A percentile compares a stretch with the other conserved stretches of the same genome.
phyloP scores from a whole-genome alignment of 2,113 vertebrate genomes.

The Porphyrio hochstetteri region DNA sequence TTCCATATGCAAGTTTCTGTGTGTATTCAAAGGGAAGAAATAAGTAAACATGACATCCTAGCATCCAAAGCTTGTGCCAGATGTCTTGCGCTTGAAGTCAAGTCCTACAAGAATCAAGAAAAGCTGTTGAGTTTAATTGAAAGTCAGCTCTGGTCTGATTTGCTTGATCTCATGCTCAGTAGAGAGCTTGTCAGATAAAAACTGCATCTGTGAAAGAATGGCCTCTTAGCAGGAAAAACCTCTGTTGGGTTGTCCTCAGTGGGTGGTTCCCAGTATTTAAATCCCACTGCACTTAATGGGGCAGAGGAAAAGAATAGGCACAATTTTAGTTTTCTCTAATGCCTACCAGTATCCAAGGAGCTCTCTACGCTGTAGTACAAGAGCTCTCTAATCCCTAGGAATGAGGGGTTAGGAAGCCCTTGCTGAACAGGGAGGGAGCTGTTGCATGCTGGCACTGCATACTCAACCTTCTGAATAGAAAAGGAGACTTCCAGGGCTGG shows the following conservation, averaged over 20 bases:
- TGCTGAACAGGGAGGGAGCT: not conserved
- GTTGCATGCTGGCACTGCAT: not conserved
- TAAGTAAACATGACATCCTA: not conserved
- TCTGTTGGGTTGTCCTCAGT: not conserved
- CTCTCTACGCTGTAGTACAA: not conserved
- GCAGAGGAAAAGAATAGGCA: not conserved
- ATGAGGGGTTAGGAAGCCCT: not conserved
- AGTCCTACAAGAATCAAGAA: not conserved
- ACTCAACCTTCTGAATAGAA: not conserved
- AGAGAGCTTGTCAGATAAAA: not conserved
- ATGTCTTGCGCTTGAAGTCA: not conserved
- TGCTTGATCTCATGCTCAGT: not conserved
- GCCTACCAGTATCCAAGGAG: not conserved
- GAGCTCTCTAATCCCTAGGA: not conserved
- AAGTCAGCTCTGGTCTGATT: not conserved
- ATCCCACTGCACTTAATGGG: not conserved
- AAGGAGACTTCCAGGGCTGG: not conserved
- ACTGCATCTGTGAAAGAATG: not conserved
- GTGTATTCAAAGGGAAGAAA: not conserved
- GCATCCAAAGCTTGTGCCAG: not conserved
- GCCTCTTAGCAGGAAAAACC: not conserved
- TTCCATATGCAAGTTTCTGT: not conserved
- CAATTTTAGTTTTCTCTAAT: not conserved
- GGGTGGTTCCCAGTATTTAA: not conserved
- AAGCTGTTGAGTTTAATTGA: slow-evolving; percentile 13